Evolutionary conservation across 1,140 invertebrate genomes (phyloP), one percentile per base, ranked within the genome.

Genomic region (Drosophila rufa): DNA sequence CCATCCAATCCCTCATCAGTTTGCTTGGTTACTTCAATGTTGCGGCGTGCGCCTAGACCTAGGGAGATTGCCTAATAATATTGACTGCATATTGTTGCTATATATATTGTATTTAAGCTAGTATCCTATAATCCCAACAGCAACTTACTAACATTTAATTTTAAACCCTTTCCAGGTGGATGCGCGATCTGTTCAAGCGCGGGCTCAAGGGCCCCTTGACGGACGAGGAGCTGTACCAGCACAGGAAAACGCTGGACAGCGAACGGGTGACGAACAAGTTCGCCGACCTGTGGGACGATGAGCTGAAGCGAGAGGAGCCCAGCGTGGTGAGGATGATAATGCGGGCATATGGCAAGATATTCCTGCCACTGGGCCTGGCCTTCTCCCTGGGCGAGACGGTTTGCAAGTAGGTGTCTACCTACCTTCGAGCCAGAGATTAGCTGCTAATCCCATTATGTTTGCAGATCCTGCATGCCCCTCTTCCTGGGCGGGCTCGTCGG

Each of bases 401-500:
- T 40, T 82, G 95, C 55, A 94, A 94, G 94, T 95, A 92, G 75
- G 90, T 62, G 43, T 22, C 19, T 19, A 22, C 19, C 19, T 22
- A 2, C 8, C 25, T 25, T 15, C 7, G 17, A 38, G 5, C 19
- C 51, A 46, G 33, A n/a, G 14, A n/a, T 40, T 38, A 73, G n/a
- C 47, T 45, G 38, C 55, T 74, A 51, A 74, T 73, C 66, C 36
- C n/a, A 17, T 46, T 61, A 2, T 56, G 68, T 45, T 46, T 95
- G 25, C 92, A 97, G 96, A 93, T 94, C 96, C 42, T 92, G 94
- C 17, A 96, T 96, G 81, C 96, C 96, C 3, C 73, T 96, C 67
- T 95, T 95, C 61, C 93, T 97, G 1, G 96, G 95, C 11, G 93
- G 93, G 2, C 82, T 97, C 14, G 94, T 97, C 14, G 94, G 94